A percentile compares a stretch with the other conserved stretches of the same genome.
Evolutionary conservation across 2,113 vertebrate genomes (phyloP).

Genomic region (Elephas maximus): DNA sequence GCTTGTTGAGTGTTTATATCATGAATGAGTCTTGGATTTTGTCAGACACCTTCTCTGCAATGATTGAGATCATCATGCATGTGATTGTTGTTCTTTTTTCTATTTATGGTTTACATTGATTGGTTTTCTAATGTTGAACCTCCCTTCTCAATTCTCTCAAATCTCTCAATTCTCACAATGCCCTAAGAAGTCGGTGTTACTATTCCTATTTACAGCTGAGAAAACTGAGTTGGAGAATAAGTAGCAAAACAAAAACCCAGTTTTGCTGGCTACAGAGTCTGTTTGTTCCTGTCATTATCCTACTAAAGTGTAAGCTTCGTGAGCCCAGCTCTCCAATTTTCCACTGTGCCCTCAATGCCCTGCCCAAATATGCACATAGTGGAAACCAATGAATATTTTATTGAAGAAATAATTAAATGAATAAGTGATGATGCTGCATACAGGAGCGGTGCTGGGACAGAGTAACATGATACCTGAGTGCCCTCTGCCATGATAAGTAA

Average conservation of each 20-base stretch:
- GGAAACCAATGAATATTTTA: not conserved
- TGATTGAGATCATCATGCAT: too few species aligned
- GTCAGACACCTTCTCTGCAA: too few species aligned
- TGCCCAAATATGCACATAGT: not conserved
- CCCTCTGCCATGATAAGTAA: not conserved
- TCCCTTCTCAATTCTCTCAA: too few species aligned
- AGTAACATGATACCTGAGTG: not conserved
- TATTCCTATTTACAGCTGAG: not conserved
- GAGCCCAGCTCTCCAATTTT: not conserved
- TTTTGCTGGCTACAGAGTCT: not conserved
- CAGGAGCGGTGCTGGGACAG: not conserved
- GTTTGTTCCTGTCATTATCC: not conserved
- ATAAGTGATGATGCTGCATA: not conserved
- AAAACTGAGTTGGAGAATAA: not conserved
- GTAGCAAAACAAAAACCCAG: not conserved
- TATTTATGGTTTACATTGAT: too few species aligned
- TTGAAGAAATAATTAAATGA: not conserved
- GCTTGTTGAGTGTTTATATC: too few species aligned
- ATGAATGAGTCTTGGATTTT: too few species aligned
- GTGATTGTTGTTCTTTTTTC: too few species aligned
- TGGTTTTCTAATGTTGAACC: too few species aligned
- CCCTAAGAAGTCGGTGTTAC: not conserved
- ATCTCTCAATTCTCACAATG: not conserved
- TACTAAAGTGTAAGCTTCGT: not conserved
- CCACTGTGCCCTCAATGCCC: not conserved